These are phyloP conservation scores for Drosophila tanythrix DNA, from an alignment of 2,888 invertebrate species.

Conservation along the genomic window DNA sequence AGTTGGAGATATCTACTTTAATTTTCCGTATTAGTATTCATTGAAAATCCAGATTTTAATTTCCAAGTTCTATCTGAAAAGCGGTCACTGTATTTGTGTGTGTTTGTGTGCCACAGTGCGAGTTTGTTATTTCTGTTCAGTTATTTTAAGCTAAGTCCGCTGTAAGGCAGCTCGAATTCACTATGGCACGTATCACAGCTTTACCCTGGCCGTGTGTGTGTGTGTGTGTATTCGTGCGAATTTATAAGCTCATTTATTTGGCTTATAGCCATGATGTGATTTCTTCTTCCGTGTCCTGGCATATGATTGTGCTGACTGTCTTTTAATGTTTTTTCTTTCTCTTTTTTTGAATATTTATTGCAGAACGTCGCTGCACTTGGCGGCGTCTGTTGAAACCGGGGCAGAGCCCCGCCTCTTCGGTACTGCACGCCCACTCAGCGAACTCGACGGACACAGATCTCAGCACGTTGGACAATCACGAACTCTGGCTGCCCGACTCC, in stretches of 20 bases:
- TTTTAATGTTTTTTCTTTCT: conserved; percentile 28
- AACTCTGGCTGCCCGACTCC: conserved; percentile 91
- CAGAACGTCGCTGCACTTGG: conserved; percentile 93
- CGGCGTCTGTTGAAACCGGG: conserved; percentile 87
- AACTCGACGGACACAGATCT: conserved; percentile 94
- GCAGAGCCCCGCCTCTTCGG: conserved; percentile 85
- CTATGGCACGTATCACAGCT: conserved; percentile 62
- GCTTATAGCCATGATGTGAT: conserved; percentile 36
- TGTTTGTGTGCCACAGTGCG: conserved; percentile 9
- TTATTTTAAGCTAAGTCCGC: conserved; percentile 72
- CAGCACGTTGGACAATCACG: conserved; percentile 93
- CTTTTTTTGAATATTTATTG: conserved; percentile 10
- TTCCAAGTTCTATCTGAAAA: neutral
- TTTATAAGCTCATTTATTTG: conserved; percentile 65
- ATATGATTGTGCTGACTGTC: conserved; percentile 29
- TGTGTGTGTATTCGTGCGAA: conserved; percentile 37
- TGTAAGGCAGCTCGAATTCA: conserved; percentile 59
- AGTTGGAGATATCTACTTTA: neutral
- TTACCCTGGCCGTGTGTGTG: neutral
- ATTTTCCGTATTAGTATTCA: neutral
- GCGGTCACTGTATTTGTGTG: neutral
- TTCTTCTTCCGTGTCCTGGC: conserved; percentile 10
- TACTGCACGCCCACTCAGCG: conserved; percentile 89
- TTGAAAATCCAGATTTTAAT: neutral
- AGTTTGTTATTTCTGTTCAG: conserved; percentile 50